phyloP scores from a whole-genome alignment of 1,140 invertebrate genomes.

The Gyrodactylus salaris region DNA sequence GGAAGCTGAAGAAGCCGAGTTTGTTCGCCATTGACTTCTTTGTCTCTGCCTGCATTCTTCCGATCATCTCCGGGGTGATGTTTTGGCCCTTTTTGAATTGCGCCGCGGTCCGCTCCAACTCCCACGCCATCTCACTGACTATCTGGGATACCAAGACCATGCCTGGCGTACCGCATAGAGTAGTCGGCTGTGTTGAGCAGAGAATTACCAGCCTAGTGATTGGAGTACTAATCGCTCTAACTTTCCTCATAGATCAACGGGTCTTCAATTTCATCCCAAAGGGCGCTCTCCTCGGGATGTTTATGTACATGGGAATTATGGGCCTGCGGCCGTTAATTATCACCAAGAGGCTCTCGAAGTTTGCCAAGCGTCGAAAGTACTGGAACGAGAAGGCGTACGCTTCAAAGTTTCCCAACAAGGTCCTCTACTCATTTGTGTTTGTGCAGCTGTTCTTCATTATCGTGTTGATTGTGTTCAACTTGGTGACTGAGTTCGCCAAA shows the following conservation, averaged over 20 bases:
- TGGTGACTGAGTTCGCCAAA: neutral
- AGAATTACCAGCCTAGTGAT: neutral
- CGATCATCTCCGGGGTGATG: neutral
- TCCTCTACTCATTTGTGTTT: neutral
- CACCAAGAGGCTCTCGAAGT: neutral
- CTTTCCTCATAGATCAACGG: neutral
- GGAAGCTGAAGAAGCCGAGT: neutral
- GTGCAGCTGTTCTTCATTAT: neutral
- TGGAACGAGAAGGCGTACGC: conserved; percentile 1
- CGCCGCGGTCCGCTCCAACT: neutral
- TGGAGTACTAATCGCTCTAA: neutral
- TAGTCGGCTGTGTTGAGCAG: neutral
- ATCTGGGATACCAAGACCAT: neutral
- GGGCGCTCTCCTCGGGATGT: neutral
- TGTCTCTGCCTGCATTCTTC: neutral
- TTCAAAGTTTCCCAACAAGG: neutral
- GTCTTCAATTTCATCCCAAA: neutral
- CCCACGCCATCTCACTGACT: neutral
- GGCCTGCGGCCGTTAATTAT: neutral
- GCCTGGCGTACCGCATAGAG: neutral
- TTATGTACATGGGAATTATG: conserved; percentile 4
- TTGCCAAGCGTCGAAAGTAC: neutral
- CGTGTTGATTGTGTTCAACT: neutral
- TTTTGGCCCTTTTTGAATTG: neutral
- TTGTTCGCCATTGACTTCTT: neutral